Conservation (phyloP, 2,888 invertebrate species). For the Macrosiphum euphorbiae region DNA sequence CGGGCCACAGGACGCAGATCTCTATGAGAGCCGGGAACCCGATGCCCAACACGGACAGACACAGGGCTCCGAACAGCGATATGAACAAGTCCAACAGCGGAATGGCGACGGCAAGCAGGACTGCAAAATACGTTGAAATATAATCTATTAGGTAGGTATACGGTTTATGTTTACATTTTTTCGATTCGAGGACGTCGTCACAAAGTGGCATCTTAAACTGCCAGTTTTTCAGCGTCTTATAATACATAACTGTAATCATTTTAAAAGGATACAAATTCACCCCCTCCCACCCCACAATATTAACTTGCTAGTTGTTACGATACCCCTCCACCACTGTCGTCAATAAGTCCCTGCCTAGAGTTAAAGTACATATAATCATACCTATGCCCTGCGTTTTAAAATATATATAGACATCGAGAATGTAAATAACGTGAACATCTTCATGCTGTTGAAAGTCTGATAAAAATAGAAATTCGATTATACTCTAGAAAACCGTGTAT, state of each 20-base stretch:
- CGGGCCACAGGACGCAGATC: slow-evolving; percentile 79
- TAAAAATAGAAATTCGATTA: background rate
- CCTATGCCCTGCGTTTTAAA: background rate
- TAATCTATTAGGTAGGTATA: slow-evolving; percentile 4
- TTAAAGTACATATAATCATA: background rate
- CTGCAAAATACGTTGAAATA: slow-evolving; percentile 72
- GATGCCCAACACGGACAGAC: slow-evolving; percentile 80
- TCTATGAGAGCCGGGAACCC: slow-evolving; percentile 83
- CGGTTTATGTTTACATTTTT: background rate
- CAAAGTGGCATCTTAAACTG: background rate
- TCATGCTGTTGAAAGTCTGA: background rate
- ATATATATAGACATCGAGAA: background rate
- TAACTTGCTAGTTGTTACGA: background rate
- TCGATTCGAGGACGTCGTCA: background rate
- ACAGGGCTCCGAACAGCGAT: slow-evolving; percentile 82
- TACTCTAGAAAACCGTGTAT: background rate
- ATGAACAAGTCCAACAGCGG: slow-evolving; percentile 82
- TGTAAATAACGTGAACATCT: background rate
- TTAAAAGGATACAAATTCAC: background rate
- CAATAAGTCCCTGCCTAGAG: background rate
- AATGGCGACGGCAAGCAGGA: slow-evolving; percentile 79
- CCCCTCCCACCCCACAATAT: background rate
- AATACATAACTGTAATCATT: background rate
- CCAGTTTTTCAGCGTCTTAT: background rate
- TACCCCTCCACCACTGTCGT: background rate